Evolutionary conservation across 1,140 invertebrate genomes (phyloP).

Genomic region (Drosophila pallidifrons): DNA sequence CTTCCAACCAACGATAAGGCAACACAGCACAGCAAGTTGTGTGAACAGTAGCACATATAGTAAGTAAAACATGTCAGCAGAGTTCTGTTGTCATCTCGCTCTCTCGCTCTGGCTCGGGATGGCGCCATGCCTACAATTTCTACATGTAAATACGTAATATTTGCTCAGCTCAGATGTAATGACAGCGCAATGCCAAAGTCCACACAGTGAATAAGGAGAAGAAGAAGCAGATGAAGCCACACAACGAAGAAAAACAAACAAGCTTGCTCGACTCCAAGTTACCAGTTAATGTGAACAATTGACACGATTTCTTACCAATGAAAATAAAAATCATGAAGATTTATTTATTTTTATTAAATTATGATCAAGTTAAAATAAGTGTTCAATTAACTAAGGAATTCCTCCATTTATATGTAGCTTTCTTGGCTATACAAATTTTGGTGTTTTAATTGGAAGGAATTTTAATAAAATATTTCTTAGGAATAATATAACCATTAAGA

Average conservation of each 20-base stretch:
- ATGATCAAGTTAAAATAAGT: too few species aligned
- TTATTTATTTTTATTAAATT: too few species aligned
- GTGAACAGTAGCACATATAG: neutral
- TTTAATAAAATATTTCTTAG: too few species aligned
- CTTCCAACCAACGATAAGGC: slow-evolving; percentile 2
- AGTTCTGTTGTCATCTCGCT: neutral
- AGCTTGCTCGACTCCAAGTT: neutral
- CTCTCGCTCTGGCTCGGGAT: neutral
- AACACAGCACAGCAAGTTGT: too few species aligned
- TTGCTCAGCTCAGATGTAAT: slow-evolving; percentile 54
- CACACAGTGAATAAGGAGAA: slow-evolving; percentile 19
- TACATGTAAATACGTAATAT: slow-evolving; percentile 49
- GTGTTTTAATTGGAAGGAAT: too few species aligned
- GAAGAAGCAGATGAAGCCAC: neutral
- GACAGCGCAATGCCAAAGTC: slow-evolving; percentile 26
- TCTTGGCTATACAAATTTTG: too few species aligned
- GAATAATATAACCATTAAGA: too few species aligned
- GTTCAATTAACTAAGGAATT: too few species aligned
- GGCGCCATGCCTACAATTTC: slow-evolving; percentile 33
- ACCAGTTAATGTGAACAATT: neutral
- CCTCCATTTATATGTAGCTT: too few species aligned
- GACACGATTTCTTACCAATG: too few species aligned
- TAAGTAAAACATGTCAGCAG: slow-evolving; percentile 25
- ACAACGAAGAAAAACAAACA: neutral
- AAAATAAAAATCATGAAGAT: too few species aligned